These are phyloP conservation scores for Montipora efflorescens DNA, from an alignment of 64 coral and sea anemone genomes.

Conservation along the genomic window DNA sequence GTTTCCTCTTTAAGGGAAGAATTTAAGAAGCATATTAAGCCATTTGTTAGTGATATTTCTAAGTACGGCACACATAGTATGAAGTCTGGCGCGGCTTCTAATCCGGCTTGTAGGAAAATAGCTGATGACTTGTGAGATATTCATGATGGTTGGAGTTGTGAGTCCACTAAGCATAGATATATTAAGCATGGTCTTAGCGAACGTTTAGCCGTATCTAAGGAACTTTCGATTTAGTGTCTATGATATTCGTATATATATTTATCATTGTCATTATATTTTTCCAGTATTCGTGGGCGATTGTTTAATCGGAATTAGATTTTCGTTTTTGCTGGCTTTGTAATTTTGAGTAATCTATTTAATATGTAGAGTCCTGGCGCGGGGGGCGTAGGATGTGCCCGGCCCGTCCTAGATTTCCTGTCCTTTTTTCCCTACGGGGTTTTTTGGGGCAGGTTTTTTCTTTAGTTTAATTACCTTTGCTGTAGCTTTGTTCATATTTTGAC, in stretches of 20 bases:
- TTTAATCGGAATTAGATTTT: too few relatives aligned
- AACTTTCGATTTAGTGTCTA: not conserved
- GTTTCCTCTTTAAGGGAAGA: not conserved
- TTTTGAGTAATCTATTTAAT: not conserved
- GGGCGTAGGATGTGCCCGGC: too few relatives aligned
- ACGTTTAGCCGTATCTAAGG: not conserved
- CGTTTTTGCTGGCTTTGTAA: not conserved
- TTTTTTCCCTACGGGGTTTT: too few relatives aligned
- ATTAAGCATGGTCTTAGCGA: not conserved
- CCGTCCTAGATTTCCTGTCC: too few relatives aligned
- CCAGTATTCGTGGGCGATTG: too few relatives aligned
- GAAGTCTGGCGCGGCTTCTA: conserved; percentile 22
- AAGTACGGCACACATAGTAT: not conserved
- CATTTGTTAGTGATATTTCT: conserved; percentile 2
- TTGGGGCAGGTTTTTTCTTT: too few relatives aligned
- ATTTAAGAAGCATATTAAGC: conserved; percentile 1
- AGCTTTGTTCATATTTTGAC: too few relatives aligned
- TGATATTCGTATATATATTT: too few relatives aligned
- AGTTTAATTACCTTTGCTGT: too few relatives aligned
- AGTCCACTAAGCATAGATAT: conserved; percentile 3
- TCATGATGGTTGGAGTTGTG: conserved; percentile 16
- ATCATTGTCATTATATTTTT: too few relatives aligned
- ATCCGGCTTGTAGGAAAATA: conserved; percentile 3
- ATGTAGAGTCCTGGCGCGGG: not conserved
- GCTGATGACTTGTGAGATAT: not conserved